Percentiles rank a stretch among this genome's conserved stretches.
phyloP scores from a whole-genome alignment of 2,888 invertebrate species.

The Luperina testacea region DNA sequence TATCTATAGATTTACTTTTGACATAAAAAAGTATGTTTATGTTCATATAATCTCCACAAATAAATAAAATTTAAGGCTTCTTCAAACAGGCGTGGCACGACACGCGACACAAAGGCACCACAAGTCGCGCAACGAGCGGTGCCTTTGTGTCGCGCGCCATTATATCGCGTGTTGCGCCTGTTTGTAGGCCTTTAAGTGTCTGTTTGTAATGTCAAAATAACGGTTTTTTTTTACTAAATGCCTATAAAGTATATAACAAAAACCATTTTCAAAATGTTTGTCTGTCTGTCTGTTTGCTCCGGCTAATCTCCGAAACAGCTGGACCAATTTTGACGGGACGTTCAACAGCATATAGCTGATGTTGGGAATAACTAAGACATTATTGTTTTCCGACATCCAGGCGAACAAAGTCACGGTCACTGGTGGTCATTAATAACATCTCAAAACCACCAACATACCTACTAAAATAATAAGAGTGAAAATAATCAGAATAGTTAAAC shows the following conservation, averaged over 20 bases:
- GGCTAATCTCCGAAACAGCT: neutral
- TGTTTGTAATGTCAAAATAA: neutral
- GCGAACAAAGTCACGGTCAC: neutral
- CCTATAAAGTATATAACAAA: neutral
- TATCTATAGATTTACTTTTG: neutral
- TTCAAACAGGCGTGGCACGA: too few species aligned
- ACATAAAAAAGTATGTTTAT: too few species aligned
- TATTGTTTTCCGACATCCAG: neutral
- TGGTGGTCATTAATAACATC: neutral
- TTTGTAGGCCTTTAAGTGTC: neutral
- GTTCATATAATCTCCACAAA: neutral
- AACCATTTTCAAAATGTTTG: neutral
- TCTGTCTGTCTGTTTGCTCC: neutral
- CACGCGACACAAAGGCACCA: too few species aligned
- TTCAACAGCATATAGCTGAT: neutral
- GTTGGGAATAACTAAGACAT: neutral
- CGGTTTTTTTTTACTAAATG: too few species aligned
- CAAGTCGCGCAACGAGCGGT: too few species aligned
- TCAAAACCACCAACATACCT: neutral
- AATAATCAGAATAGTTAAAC: conserved; percentile 6
- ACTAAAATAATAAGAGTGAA: neutral
- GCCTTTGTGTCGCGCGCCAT: too few species aligned
- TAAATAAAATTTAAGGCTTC: neutral
- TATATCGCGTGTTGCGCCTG: too few species aligned
- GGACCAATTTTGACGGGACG: neutral